These are phyloP conservation scores for Cyrtonyx montezumae DNA, from an alignment of 2,113 vertebrate species.

Conservation along the genomic window DNA sequence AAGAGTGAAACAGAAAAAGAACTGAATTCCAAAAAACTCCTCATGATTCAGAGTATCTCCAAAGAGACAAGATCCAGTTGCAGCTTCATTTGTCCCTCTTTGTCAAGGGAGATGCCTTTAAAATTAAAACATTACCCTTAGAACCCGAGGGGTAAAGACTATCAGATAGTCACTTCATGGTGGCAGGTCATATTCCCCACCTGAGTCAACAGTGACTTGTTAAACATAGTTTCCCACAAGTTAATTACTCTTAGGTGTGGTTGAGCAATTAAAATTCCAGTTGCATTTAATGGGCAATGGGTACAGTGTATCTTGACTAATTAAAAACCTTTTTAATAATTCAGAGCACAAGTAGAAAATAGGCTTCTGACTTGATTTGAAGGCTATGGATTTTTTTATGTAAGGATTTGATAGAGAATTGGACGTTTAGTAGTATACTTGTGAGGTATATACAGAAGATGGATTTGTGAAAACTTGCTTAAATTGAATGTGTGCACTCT, in stretches of 20 bases:
- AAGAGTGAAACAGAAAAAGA: background rate
- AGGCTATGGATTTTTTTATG: constrained; percentile 15
- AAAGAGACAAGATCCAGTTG: background rate
- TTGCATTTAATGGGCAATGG: constrained; percentile 1
- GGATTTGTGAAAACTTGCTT: constrained; percentile 32
- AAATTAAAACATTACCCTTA: background rate
- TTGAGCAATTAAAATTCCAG: constrained; percentile 63
- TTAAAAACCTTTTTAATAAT: constrained; percentile 8
- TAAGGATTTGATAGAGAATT: background rate
- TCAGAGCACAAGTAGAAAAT: constrained; percentile 3
- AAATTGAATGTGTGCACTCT: background rate
- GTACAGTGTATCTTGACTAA: constrained; percentile 1
- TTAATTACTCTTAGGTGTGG: background rate
- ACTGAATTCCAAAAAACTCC: background rate
- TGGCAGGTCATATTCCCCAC: background rate
- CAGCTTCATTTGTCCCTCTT: background rate
- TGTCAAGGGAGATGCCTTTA: background rate
- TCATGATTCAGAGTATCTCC: background rate
- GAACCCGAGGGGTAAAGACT: background rate
- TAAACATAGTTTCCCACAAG: background rate
- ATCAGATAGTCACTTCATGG: background rate
- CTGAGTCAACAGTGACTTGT: background rate
- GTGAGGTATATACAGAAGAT: background rate
- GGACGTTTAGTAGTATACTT: constrained; percentile 4
- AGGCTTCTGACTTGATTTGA: background rate